Conservation (phyloP, 2,888 invertebrate species). For the Caradrina kadenii region DNA sequence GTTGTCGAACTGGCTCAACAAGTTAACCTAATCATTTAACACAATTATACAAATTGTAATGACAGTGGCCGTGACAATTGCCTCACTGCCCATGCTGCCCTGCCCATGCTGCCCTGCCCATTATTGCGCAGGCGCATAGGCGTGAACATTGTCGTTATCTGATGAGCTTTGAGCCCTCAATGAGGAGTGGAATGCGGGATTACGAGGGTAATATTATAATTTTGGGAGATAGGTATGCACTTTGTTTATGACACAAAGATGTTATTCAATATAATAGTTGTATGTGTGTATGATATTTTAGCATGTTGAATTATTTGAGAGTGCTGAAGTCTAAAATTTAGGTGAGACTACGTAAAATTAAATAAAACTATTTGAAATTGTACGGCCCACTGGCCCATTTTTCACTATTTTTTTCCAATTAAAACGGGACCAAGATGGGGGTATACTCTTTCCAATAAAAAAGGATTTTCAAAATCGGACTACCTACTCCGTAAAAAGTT, state of each 20-base stretch:
- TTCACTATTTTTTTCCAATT: too few relatives aligned
- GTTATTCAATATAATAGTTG: background rate
- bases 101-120: conserved; percentile 40
- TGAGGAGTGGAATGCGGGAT: conserved; percentile 45
- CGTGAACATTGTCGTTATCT: conserved; percentile 63
- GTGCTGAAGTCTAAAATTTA: too few relatives aligned
- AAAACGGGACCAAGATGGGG: too few relatives aligned
- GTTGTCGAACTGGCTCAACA: background rate
- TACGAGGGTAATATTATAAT: conserved; percentile 6
- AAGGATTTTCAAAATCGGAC: too few relatives aligned
- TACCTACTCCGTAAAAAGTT: too few relatives aligned
- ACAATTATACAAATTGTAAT: conserved; percentile 59
- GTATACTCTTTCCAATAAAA: too few relatives aligned
- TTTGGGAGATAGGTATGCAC: conserved; percentile 10
- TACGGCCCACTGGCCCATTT: too few relatives aligned
- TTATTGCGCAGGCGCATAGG: conserved; percentile 51
- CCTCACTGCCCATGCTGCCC: conserved; percentile 22
- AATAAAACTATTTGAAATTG: too few relatives aligned
- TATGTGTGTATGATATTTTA: too few relatives aligned
- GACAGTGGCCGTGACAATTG: conserved; percentile 52
- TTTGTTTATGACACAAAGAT: background rate
- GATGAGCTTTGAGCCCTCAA: conserved; percentile 44
- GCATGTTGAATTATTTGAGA: too few relatives aligned
- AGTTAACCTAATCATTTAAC: conserved; percentile 21
- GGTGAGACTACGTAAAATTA: too few relatives aligned